Conservation (phyloP, 2,888 invertebrate species). For the Drosophila helvetica region DNA sequence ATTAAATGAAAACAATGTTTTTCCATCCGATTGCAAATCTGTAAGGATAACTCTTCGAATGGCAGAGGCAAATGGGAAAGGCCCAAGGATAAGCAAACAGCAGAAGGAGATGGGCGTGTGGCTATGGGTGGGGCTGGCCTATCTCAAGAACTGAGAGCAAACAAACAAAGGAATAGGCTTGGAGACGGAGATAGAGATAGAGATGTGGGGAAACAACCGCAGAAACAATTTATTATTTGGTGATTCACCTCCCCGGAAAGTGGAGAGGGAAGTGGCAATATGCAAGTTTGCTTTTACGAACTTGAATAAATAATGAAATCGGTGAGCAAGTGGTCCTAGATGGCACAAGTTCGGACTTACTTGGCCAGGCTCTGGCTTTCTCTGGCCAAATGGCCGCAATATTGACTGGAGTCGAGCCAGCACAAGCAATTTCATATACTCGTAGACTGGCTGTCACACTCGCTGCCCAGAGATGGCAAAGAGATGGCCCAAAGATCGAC, state of each 20-base stretch:
- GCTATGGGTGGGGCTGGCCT: conserved; percentile 24
- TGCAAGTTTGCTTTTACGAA: conserved; percentile 69
- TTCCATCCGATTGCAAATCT: conserved; percentile 54
- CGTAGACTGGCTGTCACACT: conserved; percentile 26
- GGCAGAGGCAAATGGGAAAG: conserved; percentile 35
- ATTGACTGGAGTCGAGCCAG: conserved; percentile 49
- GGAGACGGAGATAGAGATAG: conserved; percentile 2
- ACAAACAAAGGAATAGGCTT: conserved; percentile 26
- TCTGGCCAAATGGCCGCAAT: conserved; percentile 42
- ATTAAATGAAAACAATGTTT: conserved; percentile 74
- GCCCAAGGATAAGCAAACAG: conserved; percentile 49
- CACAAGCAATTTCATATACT: conserved; percentile 46
- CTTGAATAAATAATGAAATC: conserved; percentile 76
- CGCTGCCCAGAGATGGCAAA: conserved; percentile 30
- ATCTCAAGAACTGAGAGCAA: conserved; percentile 33
- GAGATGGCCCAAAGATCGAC: conserved; percentile 5
- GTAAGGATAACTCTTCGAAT: conserved; percentile 51
- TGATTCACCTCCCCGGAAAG: conserved; percentile 39
- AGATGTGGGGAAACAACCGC: conserved; percentile 50
- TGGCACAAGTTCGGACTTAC: conserved; percentile 38
- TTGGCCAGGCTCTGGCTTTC: conserved; percentile 7
- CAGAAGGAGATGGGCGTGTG: conserved; percentile 8
- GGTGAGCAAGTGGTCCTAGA: conserved; percentile 60
- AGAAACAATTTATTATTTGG: conserved; percentile 77
- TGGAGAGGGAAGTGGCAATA: conserved; percentile 53